Evolutionary conservation across 2,888 invertebrate genomes (phyloP).

Genomic region (Philonicus albiceps): DNA sequence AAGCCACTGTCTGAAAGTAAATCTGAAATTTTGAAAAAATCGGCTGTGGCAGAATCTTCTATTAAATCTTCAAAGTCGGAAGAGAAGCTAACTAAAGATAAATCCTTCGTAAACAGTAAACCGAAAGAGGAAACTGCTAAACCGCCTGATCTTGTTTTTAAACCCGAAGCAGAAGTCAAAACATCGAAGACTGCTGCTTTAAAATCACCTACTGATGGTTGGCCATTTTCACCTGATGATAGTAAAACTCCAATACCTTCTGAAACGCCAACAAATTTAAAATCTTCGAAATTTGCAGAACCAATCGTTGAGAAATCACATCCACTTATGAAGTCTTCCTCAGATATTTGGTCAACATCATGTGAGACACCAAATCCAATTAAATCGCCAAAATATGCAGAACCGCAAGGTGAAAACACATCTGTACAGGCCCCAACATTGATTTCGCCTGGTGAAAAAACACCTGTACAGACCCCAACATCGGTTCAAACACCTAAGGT

Average conservation of each 20-base stretch:
- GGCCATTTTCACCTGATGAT: not conserved
- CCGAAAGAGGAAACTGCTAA: not conserved
- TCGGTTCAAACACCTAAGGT: not conserved
- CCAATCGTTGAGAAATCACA: not conserved
- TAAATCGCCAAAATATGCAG: not conserved
- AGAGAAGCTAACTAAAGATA: not conserved
- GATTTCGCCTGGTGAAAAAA: not conserved
- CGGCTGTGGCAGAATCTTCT: not conserved
- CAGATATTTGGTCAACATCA: not conserved
- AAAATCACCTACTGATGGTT: not conserved
- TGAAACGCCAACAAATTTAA: not conserved
- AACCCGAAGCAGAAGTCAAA: not conserved
- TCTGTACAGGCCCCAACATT: not conserved
- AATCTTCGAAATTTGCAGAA: not conserved
- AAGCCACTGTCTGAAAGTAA: not conserved
- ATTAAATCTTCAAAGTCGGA: not conserved
- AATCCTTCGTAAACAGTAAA: not conserved
- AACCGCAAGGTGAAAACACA: not conserved
- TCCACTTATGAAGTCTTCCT: not conserved
- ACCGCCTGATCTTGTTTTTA: not conserved
- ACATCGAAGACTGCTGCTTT: not conserved
- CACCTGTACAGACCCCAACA: not conserved
- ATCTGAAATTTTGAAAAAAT: not conserved
- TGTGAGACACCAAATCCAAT: not conserved
- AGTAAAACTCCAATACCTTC: not conserved